phyloP scores from a whole-genome alignment of 2,113 vertebrate species.

The Corydoras maculifer region DNA sequence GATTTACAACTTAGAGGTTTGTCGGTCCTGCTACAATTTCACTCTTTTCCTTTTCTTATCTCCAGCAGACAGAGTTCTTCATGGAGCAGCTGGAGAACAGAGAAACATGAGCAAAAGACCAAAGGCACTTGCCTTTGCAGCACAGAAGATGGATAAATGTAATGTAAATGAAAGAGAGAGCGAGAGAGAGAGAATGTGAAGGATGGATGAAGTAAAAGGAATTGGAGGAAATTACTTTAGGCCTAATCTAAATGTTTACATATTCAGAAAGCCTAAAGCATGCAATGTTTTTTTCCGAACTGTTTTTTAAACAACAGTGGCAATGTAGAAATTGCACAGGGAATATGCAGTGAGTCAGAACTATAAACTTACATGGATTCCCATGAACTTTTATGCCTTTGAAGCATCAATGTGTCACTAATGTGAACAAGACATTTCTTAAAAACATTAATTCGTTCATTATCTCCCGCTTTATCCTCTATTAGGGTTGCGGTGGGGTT shows the following conservation, averaged over 20 bases:
- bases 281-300: conserved; percentile 53
- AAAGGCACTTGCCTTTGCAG: conserved; percentile 43
- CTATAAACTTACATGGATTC: neutral
- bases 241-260: conserved; percentile 64
- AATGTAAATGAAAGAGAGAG: conserved; percentile 12
- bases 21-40: neutral
- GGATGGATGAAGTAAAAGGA: conserved; percentile 15
- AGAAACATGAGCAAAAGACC: conserved; percentile 49
- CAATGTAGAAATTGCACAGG: conserved; percentile 15
- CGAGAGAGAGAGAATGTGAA: conserved; percentile 1
- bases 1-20: neutral
- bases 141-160: conserved; percentile 28
- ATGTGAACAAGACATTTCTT: no score
- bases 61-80: conserved; percentile 57
- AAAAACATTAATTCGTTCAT: no score
- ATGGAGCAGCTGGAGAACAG: conserved; percentile 58
- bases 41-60: conserved; percentile 53
- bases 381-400: no score
- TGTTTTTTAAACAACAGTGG: conserved; percentile 48
- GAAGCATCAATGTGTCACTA: no score
- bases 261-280: conserved; percentile 43
- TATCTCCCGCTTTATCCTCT: no score
- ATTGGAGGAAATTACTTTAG: conserved; percentile 46
- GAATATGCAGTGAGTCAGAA: neutral
- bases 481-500: no score